Conservation (phyloP, 2,797 vertebrate species). For the Manis javanica region DNA sequence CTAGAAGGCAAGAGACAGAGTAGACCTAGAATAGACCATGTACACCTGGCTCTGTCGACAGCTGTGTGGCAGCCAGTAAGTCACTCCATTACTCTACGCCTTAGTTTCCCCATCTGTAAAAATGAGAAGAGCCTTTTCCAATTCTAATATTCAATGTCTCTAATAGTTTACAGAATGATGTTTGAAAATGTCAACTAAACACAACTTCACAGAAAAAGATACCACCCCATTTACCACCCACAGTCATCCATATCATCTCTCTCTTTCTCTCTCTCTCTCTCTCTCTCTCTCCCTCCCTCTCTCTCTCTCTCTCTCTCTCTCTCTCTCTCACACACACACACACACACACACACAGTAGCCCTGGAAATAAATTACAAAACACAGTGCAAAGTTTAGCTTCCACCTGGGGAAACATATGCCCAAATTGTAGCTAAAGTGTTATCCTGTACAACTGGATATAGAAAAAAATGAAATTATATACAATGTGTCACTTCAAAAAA, state of each 20-base stretch:
- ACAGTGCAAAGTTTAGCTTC: not conserved
- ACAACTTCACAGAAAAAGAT: not conserved
- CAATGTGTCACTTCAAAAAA: not conserved
- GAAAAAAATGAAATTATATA: not conserved
- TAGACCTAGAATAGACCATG: not conserved
- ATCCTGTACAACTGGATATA: not conserved
- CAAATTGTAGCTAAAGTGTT: not conserved
- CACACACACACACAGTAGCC: not conserved
- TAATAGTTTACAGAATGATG: not conserved
- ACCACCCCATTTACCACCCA: not conserved
- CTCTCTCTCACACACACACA: not conserved
- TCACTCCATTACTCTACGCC: not conserved
- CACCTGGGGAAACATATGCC: not conserved
- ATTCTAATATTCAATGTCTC: not conserved
- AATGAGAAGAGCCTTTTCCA: slow-evolving; percentile 13
- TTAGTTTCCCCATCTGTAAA: not conserved
- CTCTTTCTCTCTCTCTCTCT: not conserved
- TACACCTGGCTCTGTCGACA: not conserved
- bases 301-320: not conserved
- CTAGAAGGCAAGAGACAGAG: not conserved
- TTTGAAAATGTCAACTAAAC: slow-evolving; percentile 44
- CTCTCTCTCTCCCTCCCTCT: not conserved
- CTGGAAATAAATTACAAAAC: not conserved
- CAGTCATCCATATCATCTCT: not conserved
- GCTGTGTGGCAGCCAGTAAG: not conserved